Percentiles rank a stretch among this genome's conserved stretches.
Conservation (phyloP, 2,113 vertebrate species). For the Gambusia holbrooki region DNA sequence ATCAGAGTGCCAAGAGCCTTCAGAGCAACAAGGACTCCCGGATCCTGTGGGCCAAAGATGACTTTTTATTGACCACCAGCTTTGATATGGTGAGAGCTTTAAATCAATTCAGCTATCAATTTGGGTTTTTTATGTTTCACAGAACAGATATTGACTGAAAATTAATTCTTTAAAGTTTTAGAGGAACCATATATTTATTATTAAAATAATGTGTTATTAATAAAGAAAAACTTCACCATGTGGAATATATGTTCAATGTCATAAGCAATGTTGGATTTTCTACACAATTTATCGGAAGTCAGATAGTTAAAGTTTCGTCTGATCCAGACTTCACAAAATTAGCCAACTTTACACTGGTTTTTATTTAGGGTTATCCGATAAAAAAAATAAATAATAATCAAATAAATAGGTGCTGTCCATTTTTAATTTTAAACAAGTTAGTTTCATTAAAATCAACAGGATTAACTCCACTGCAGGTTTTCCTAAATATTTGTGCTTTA, state of each 20-base stretch:
- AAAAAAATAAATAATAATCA: background rate
- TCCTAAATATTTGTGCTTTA: background rate
- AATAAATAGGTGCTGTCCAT: background rate
- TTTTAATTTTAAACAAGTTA: background rate
- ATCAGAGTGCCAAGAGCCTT: slow-evolving; percentile 83
- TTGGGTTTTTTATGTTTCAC: background rate
- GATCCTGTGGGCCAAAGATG: slow-evolving; percentile 86
- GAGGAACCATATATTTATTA: background rate
- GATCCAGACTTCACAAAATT: background rate
- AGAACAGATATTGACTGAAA: background rate
- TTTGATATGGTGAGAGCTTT: slow-evolving; percentile 87
- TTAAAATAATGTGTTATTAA: background rate
- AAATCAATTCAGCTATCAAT: background rate
- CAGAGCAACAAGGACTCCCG: slow-evolving; percentile 88
- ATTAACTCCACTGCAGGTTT: too few species aligned
- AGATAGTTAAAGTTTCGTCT: background rate
- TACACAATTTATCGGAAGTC: background rate
- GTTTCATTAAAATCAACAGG: background rate
- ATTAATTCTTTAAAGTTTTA: background rate
- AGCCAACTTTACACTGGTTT: too few species aligned
- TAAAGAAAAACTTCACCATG: background rate
- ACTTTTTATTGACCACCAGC: slow-evolving; percentile 86
- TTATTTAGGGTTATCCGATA: too few species aligned
- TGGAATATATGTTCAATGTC: background rate
- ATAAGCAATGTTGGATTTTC: background rate